phyloP scores from a whole-genome alignment of 2,888 invertebrate species.

The Rotaria magnacalcarata region DNA sequence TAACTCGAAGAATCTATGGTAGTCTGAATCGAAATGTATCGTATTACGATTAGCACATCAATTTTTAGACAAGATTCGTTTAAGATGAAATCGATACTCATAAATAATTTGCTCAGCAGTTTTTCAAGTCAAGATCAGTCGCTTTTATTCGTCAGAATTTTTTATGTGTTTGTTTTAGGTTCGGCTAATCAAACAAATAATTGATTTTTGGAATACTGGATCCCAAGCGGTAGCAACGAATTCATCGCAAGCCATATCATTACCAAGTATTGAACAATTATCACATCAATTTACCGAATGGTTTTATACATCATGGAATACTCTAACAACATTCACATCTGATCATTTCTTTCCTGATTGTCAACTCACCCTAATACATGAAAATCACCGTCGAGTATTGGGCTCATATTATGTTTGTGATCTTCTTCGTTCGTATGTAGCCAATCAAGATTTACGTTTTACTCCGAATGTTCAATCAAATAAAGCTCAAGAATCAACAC shows the following conservation, averaged over 20 bases:
- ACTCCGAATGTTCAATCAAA: slow-evolving; percentile 65
- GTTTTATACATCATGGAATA: slow-evolving; percentile 24
- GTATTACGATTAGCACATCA: too few species aligned
- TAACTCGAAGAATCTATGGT: too few species aligned
- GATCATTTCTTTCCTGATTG: slow-evolving; percentile 54
- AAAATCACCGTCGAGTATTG: slow-evolving; percentile 47
- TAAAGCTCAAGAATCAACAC: slow-evolving; percentile 65
- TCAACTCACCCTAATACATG: slow-evolving; percentile 48
- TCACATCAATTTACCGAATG: slow-evolving; percentile 29
- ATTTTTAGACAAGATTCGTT: too few species aligned
- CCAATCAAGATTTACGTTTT: slow-evolving; percentile 58
- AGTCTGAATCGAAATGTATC: too few species aligned
- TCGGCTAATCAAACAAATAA: background rate
- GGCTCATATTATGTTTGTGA: slow-evolving; percentile 50
- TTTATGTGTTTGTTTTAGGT: background rate
- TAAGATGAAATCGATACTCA: too few species aligned
- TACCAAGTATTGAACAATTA: background rate
- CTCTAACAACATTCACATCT: slow-evolving; percentile 50
- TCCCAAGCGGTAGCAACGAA: background rate
- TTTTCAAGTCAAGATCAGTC: too few species aligned
- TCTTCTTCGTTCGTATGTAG: slow-evolving; percentile 50
- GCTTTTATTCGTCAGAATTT: too few species aligned
- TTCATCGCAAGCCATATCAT: background rate
- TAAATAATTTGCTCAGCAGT: too few species aligned
- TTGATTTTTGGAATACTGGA: slow-evolving; percentile 12